Conservation (phyloP, 2,888 invertebrate genomes). For the Plebejus anna region DNA sequence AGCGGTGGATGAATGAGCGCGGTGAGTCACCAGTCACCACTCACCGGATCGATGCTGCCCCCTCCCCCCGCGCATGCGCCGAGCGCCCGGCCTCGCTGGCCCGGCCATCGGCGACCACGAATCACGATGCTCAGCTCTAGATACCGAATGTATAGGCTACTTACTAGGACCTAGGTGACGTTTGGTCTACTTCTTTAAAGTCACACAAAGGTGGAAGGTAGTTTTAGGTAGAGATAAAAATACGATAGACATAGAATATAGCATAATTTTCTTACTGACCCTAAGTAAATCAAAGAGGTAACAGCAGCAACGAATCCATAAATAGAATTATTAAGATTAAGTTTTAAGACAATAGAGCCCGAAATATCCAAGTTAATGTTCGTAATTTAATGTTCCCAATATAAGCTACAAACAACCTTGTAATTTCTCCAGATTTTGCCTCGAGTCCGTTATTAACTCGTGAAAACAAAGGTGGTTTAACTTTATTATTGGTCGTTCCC, state of each 20-base stretch:
- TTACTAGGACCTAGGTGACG: not conserved
- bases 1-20: constrained; percentile 74
- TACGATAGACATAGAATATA: not conserved
- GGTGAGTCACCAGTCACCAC: constrained; percentile 61
- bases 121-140: not conserved
- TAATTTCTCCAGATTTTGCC: constrained; percentile 3
- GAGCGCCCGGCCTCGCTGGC: constrained; percentile 42
- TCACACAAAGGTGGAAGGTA: not conserved
- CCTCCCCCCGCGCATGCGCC: constrained; percentile 38
- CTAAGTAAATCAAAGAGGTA: not conserved
- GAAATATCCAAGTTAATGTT: not conserved
- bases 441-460: not conserved
- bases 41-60: constrained; percentile 68
- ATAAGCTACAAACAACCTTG: not conserved
- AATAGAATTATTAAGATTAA: not conserved
- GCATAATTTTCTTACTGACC: not conserved
- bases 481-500: constrained; percentile 7
- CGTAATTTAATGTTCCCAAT: not conserved
- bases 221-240: not conserved
- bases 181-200: not conserved
- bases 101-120: constrained; percentile 28
- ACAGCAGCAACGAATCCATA: not conserved
- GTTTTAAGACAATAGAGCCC: not conserved
- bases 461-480: not conserved
- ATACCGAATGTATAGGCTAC: not conserved